Evolutionary conservation across 2,797 vertebrate genomes (phyloP), one percentile per base, ranked within the genome.

Genomic region (Pantherophis vulpinus): DNA sequence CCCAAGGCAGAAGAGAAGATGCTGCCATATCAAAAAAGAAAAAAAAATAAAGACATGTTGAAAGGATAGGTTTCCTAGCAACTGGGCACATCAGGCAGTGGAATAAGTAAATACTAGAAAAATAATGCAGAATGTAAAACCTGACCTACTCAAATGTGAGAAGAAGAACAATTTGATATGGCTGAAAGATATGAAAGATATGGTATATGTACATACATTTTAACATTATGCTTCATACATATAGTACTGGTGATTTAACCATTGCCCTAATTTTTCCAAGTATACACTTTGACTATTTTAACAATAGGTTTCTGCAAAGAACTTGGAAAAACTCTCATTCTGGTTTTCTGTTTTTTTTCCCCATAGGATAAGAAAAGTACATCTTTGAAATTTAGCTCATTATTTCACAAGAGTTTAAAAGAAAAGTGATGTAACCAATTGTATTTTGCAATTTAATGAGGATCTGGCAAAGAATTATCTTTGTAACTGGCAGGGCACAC

Each of bases 21-120:
- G 89, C 86, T 88, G 60, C 70, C 55, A n/a, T 63, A 60, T 86
- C 18, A 58, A 55, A 37, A 51, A 79, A 37, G 0, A 6, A 13
- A 89, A 58, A 54, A 63, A n/a, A 74, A 74, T 18, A 91, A 79
- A 59, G 54, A 60, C 27, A 88, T 59, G 83, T 42, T 60, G 90
- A 70, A 88, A 66, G 56, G 90, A 90, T 90, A 60, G 54, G 91
- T 93, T 94, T 94, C 89, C 89, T 90, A 91, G 93, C 70, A 94
- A 93, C 94, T 60, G 79, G 70, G 51, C 89, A 60, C 86, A 92
- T 92, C 86, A 93, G 94, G 59, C 92, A 92, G 20, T 55, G 86
- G 42, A 86, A 70, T 86, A 89, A 94, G 54, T 25, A 42, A 89
- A 61, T 60, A 54, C 5, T 20, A 66, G 83, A 29, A 88, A 83